Evolutionary conservation across 2,888 invertebrate genomes (phyloP).

Genomic region (Trissolcus japonicus): DNA sequence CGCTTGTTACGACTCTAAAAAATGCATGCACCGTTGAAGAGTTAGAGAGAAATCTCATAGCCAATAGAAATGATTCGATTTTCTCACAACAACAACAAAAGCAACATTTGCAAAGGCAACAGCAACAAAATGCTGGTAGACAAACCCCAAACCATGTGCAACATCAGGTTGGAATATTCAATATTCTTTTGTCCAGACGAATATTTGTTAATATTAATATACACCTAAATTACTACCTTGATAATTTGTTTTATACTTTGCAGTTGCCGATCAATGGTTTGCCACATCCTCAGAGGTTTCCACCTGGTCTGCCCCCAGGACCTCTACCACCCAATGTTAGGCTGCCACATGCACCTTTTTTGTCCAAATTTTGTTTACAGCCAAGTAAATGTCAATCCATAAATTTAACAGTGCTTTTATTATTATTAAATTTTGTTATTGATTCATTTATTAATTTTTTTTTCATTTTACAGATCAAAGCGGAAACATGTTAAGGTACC

Average conservation of each 20-base stretch:
- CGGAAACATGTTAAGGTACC: slow-evolving; percentile 70
- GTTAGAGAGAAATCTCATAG: slow-evolving; percentile 82
- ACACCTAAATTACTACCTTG: background rate
- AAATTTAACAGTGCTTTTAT: background rate
- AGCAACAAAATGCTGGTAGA: slow-evolving; percentile 62
- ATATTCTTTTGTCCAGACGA: background rate
- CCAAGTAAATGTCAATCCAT: slow-evolving; percentile 59
- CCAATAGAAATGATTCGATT: slow-evolving; percentile 70
- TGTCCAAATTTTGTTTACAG: slow-evolving; percentile 68
- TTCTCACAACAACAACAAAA: slow-evolving; percentile 19
- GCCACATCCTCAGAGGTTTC: slow-evolving; percentile 71
- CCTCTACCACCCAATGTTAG: slow-evolving; percentile 75
- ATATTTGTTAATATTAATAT: background rate
- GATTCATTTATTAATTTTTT: slow-evolving; percentile 1
- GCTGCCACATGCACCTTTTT: slow-evolving; percentile 75
- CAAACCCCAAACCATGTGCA: slow-evolving; percentile 64
- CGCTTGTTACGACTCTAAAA: slow-evolving; percentile 73
- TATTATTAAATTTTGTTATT: background rate
- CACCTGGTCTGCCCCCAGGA: slow-evolving; percentile 73
- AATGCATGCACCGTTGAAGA: slow-evolving; percentile 86
- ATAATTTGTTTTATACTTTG: slow-evolving; percentile 1
- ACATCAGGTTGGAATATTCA: slow-evolving; percentile 39
- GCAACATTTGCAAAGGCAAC: slow-evolving; percentile 56
- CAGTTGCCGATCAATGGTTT: slow-evolving; percentile 65
- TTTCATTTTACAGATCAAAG: slow-evolving; percentile 59